Conservation (phyloP, 2,888 invertebrate species). For the Amblyjoppa fuscipennis region DNA sequence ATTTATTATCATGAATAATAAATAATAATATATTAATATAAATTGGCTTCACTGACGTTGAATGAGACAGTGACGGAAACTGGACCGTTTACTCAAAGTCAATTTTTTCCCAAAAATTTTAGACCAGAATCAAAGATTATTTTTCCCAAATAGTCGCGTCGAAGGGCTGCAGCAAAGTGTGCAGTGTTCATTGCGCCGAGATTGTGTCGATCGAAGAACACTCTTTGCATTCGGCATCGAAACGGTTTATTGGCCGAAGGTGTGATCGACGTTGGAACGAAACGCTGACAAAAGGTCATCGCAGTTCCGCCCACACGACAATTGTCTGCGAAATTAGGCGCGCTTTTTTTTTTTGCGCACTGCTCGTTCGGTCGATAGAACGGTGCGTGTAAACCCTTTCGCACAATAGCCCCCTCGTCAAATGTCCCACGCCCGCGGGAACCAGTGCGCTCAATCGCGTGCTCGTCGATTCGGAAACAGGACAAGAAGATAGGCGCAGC, state of each 20-base stretch:
- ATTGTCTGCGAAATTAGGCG: constrained; percentile 26
- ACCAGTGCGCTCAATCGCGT: constrained; percentile 23
- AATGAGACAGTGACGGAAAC: too few relatives aligned
- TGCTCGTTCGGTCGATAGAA: constrained; percentile 11
- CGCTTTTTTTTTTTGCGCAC: neutral
- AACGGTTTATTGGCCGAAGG: neutral
- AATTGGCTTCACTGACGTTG: too few relatives aligned
- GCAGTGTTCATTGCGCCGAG: too few relatives aligned
- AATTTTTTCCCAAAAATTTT: too few relatives aligned
- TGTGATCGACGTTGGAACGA: too few relatives aligned
- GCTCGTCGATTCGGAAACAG: constrained; percentile 41
- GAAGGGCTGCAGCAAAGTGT: too few relatives aligned
- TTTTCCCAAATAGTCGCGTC: too few relatives aligned
- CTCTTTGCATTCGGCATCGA: neutral
- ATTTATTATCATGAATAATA: too few relatives aligned
- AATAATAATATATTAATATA: too few relatives aligned
- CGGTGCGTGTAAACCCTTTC: constrained; percentile 27
- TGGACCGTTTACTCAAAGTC: too few relatives aligned
- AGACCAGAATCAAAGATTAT: too few relatives aligned
- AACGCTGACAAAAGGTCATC: neutral
- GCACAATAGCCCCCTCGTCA: neutral
- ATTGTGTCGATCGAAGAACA: neutral
- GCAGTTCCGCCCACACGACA: neutral
- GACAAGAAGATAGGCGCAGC: constrained; percentile 1
- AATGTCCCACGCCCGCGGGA: neutral